These are phyloP conservation scores for Monochamus alternatus DNA, from an alignment of 2,888 invertebrate species.

Conservation along the genomic window DNA sequence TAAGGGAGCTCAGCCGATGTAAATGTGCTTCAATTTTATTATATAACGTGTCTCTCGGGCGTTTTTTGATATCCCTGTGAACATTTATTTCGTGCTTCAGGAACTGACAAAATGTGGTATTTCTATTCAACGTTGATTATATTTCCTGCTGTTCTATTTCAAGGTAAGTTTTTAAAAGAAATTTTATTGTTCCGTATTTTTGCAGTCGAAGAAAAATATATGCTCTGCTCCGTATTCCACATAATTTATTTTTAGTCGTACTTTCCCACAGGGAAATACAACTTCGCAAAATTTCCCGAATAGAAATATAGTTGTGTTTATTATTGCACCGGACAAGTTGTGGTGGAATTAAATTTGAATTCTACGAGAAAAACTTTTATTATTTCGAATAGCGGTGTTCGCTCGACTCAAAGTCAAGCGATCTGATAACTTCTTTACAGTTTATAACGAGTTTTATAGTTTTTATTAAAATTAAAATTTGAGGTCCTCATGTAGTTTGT, in stretches of 20 bases:
- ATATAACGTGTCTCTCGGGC: conserved; percentile 9
- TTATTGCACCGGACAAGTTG: conserved; percentile 5
- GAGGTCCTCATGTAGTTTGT: no score
- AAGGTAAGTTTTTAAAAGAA: conserved; percentile 30
- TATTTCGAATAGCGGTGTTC: not conserved
- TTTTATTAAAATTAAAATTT: no score
- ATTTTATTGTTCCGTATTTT: conserved; percentile 11
- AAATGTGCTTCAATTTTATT: conserved; percentile 16
- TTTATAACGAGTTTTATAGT: no score
- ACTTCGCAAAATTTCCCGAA: not conserved
- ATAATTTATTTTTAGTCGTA: conserved; percentile 12
- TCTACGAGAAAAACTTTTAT: conserved; percentile 3
- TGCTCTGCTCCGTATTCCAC: not conserved
- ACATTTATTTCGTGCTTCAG: conserved; percentile 20
- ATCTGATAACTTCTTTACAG: no score
- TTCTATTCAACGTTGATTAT: conserved; percentile 28
- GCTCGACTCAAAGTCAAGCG: no score
- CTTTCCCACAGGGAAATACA: conserved; percentile 6
- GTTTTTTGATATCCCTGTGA: conserved; percentile 5
- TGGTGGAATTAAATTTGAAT: not conserved
- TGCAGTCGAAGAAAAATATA: not conserved
- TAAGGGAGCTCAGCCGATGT: not conserved
- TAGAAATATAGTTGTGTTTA: conserved; percentile 1
- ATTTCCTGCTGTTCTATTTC: conserved; percentile 31
- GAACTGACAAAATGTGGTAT: conserved; percentile 31